Conservation (phyloP, 2,797 vertebrate species). For the Antennarius maculatus region DNA sequence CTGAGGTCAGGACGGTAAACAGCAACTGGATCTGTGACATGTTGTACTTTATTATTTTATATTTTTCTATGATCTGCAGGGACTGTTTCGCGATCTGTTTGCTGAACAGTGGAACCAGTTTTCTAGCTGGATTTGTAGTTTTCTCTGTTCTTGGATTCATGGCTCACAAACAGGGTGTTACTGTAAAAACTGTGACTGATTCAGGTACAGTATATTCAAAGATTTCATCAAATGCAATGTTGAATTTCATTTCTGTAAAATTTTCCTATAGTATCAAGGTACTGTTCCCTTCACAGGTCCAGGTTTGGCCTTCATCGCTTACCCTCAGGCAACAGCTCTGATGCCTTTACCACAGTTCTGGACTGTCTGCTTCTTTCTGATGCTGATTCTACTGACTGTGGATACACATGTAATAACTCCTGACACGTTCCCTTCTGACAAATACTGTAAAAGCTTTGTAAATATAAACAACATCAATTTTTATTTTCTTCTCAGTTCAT, state of each 20-base stretch:
- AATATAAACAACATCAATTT: too few relatives aligned
- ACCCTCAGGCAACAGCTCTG: slow-evolving; percentile 72
- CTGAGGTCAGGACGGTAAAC: too few relatives aligned
- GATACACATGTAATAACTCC: slow-evolving; percentile 83
- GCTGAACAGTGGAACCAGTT: slow-evolving; percentile 74
- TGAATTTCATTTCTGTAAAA: not conserved
- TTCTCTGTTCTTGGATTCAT: slow-evolving; percentile 55
- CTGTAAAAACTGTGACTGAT: not conserved
- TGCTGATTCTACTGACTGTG: slow-evolving; percentile 74
- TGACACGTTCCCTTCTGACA: too few relatives aligned
- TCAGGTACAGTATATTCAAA: not conserved
- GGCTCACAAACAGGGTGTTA: slow-evolving; percentile 65
- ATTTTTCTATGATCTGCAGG: slow-evolving; percentile 24
- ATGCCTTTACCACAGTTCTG: slow-evolving; percentile 71
- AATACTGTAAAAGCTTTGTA: too few relatives aligned
- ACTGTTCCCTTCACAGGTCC: slow-evolving; percentile 49
- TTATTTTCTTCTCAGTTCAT: slow-evolving; percentile 52
- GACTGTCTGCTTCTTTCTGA: slow-evolving; percentile 71
- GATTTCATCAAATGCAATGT: not conserved
- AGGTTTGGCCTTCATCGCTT: slow-evolving; percentile 64
- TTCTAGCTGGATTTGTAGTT: slow-evolving; percentile 72
- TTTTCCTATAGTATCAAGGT: not conserved
- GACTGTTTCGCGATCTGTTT: slow-evolving; percentile 71
- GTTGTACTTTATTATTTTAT: too few relatives aligned
- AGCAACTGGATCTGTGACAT: too few relatives aligned